Base-by-base conservation (phyloP, 2,888 invertebrate species). In the Ennomos fuscantarius region DNA sequence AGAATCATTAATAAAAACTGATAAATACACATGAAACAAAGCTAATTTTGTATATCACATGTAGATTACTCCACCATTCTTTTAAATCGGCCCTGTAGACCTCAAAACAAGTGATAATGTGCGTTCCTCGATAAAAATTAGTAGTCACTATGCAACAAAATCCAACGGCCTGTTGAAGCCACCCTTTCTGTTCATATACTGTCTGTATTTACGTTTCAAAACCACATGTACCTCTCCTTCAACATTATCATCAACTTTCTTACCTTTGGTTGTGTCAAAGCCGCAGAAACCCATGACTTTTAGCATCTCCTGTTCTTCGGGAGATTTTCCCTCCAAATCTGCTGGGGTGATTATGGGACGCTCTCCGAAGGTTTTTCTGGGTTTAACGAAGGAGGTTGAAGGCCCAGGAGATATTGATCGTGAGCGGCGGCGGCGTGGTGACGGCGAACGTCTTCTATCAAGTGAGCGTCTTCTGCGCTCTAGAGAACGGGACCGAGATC, bases 121-220 rank as follows among this genome's bases (percentile, higher is more conserved):
- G 33, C 44, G 40, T 49, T 49, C 24, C 34, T 24, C 1, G 33
- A n/a, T 37, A 35, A n/a, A 47, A 54, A 49, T 55, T 52, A 51
- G 52, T 15, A 11, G 35, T 40, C n/a, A 42, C 76, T 93, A 98
- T 67, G 98, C 98, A 66, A 99, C 98, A 92, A 98, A 98, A 89
- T 99, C 99, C 66, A 99, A 91, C 39, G 99, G 99, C 80, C 99
- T 94, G 89, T 99, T 99, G 89, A 99, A 99, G 53, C 99, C 99
- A 64, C 99, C 99, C 88, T 99, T 98, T 63, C 99, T 94, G 89
- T 99, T 99, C 99, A 99, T 99, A 83, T 99, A 99, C 90, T 99
- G 99, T 73, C 99, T 95, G 86, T 99, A 99, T 90, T 99, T 98
- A 73, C 99, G 93, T 91, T 99, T 99, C 60, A 99, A 94, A 63